These are phyloP conservation scores for Biston stratarius DNA, from an alignment of 2,888 invertebrate species.

Conservation along the genomic window DNA sequence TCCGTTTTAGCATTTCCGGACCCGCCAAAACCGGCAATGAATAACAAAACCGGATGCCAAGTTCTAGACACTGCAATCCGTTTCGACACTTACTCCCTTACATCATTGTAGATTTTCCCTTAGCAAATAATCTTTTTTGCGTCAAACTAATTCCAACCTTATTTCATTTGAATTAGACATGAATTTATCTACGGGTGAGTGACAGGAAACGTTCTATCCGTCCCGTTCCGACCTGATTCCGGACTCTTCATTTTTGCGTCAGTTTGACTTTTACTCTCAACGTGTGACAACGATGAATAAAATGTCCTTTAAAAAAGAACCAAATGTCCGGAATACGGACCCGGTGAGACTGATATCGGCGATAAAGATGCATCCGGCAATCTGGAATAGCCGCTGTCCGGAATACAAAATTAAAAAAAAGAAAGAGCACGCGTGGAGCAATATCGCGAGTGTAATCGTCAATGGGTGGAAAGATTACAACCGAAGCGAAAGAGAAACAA, in stretches of 20 bases:
- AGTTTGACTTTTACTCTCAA: neutral
- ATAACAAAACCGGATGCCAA: neutral
- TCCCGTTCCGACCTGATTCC: slow-evolving; percentile 16
- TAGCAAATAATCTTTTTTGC: neutral
- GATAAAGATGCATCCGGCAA: slow-evolving; percentile 5
- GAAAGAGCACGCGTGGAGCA: slow-evolving; percentile 14
- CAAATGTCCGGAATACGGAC: neutral
- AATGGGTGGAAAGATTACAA: slow-evolving; percentile 3
- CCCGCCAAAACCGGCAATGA: neutral
- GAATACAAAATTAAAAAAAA: slow-evolving; percentile 8
- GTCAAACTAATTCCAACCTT: neutral
- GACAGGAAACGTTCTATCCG: neutral
- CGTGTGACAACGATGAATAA: slow-evolving; percentile 2
- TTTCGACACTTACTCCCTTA: neutral
- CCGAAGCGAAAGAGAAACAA: neutral
- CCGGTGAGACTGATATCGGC: slow-evolving; percentile 9
- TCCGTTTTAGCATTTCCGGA: neutral
- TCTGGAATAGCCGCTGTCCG: slow-evolving; percentile 16
- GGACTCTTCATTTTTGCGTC: slow-evolving; percentile 4
- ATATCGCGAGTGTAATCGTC: slow-evolving; percentile 9
- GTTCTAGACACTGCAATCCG: neutral
- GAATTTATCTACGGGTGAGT: neutral
- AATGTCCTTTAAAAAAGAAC: neutral
- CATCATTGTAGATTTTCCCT: neutral
- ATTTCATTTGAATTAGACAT: neutral